phyloP scores from a whole-genome alignment of 2,797 vertebrate genomes.

The Trichosurus vulpecula region DNA sequence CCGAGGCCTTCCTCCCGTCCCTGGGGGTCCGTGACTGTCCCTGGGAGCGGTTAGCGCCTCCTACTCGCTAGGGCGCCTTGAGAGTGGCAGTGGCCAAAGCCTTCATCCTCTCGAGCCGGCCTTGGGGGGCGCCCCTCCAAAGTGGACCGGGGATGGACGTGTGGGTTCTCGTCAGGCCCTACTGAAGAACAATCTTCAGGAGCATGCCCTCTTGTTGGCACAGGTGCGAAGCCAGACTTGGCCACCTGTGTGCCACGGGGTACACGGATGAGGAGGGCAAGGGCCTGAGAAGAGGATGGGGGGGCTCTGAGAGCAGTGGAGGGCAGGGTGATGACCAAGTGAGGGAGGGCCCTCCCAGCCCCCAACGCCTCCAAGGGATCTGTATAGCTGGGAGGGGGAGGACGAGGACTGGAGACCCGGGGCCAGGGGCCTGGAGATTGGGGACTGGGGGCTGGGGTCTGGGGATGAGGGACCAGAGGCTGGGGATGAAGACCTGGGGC shows the following conservation, averaged over 20 bases:
- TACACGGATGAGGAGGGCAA: neutral
- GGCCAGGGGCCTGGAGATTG: neutral
- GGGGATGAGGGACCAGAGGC: no score
- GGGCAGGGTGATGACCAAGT: neutral
- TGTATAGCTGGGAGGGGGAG: neutral
- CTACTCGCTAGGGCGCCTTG: neutral
- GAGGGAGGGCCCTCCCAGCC: neutral
- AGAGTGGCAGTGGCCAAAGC: neutral
- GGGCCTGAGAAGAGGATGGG: neutral
- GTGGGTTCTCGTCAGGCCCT: neutral
- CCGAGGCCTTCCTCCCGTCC: neutral
- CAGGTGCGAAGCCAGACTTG: neutral
- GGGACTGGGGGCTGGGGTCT: no score
- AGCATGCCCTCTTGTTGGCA: neutral
- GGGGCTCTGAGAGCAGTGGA: neutral
- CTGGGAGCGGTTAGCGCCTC: no score
- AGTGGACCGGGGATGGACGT: neutral
- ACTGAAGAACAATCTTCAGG: neutral
- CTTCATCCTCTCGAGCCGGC: neutral
- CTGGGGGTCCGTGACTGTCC: neutral
- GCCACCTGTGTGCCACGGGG: neutral
- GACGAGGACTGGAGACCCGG: neutral
- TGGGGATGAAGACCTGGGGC: no score
- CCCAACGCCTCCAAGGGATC: neutral
- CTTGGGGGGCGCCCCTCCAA: neutral